Percentiles rank a stretch among this genome's conserved stretches.
These are phyloP conservation scores for Spinibarbus caldwelli DNA, from an alignment of 2,797 vertebrate genomes.

Conservation along the genomic window DNA sequence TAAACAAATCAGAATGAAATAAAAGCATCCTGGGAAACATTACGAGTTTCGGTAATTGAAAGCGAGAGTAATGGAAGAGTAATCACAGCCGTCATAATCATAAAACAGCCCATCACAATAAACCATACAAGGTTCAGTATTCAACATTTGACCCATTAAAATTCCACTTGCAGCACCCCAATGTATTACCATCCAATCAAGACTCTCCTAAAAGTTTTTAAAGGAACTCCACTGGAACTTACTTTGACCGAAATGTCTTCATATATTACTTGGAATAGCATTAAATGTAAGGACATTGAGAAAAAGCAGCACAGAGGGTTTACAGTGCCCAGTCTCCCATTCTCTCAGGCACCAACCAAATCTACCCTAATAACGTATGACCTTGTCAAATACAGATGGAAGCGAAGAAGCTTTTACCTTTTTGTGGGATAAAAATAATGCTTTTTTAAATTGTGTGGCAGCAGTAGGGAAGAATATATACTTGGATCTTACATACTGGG, in stretches of 20 bases:
- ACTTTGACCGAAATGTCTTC: neutral
- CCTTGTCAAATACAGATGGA: slow-evolving; percentile 20
- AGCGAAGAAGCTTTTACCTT: slow-evolving; percentile 10
- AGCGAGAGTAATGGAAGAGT: slow-evolving; percentile 36
- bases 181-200: slow-evolving; percentile 6
- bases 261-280: neutral
- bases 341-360: neutral
- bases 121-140: slow-evolving; percentile 3
- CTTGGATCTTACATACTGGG: neutral
- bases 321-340: slow-evolving; percentile 6
- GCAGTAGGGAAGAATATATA: neutral
- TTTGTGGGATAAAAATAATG: neutral
- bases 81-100: slow-evolving; percentile 28
- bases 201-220: neutral
- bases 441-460: neutral
- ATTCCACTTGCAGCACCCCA: slow-evolving; percentile 1
- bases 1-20: slow-evolving; percentile 30
- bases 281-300: neutral
- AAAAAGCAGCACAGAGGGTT: neutral
- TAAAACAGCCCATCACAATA: slow-evolving; percentile 41
- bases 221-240: neutral
- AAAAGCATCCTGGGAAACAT: slow-evolving; percentile 33
- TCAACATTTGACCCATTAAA: slow-evolving; percentile 37
- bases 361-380: slow-evolving; percentile 11
- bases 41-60: slow-evolving; percentile 26